Conservation (phyloP, 2,113 vertebrate species). For the Heterotis niloticus region DNA sequence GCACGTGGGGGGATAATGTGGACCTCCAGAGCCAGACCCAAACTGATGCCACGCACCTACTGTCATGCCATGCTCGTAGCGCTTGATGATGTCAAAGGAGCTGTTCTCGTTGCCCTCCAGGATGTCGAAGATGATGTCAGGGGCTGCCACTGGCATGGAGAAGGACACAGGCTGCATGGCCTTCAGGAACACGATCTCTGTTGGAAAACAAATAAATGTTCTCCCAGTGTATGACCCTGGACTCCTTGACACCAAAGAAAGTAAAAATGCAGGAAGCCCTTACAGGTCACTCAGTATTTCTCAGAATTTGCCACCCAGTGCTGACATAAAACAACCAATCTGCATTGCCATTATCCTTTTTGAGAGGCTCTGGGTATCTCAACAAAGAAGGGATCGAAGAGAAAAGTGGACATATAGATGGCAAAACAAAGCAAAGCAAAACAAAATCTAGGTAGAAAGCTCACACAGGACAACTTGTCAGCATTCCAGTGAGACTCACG, state of each 20-base stretch:
- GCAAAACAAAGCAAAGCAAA: background rate
- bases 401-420: background rate
- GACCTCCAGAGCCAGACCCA: background rate
- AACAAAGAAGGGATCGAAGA: background rate
- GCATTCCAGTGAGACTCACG: background rate
- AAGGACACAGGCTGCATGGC: slow-evolving; percentile 74
- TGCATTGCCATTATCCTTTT: background rate
- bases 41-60: slow-evolving; percentile 78
- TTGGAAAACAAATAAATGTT: slow-evolving; percentile 34
- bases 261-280: too few relatives aligned
- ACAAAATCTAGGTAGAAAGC: background rate
- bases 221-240: background rate
- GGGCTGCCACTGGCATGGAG: slow-evolving; percentile 68
- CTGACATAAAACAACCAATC: too few relatives aligned
- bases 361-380: background rate
- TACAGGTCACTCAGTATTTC: too few relatives aligned
- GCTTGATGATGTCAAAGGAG: slow-evolving; percentile 89
- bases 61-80: slow-evolving; percentile 79
- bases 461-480: background rate
- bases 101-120: slow-evolving; percentile 84
- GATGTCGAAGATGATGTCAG: slow-evolving; percentile 89
- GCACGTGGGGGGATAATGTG: background rate
- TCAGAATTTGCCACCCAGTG: background rate
- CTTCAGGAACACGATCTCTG: slow-evolving; percentile 95
- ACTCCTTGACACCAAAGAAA: too few relatives aligned